Evolutionary conservation across 2,888 invertebrate genomes (phyloP).

Genomic region (Aphelenchoides bicaudatus): DNA sequence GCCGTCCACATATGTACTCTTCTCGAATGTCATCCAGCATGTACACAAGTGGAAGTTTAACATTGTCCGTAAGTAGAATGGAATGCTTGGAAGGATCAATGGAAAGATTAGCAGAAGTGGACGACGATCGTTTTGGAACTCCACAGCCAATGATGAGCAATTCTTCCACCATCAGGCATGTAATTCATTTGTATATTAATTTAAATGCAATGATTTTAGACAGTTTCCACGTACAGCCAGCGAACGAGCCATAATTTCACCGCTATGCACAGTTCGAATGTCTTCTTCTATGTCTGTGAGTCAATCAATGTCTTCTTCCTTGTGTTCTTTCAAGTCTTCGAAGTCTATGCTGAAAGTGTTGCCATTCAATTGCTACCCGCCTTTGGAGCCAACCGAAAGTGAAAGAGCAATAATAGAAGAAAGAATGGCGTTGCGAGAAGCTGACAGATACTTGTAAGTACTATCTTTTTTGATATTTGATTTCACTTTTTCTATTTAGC

Average conservation of each 20-base stretch:
- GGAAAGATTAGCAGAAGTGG: neutral
- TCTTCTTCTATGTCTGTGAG: neutral
- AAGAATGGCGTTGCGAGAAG: neutral
- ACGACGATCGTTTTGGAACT: neutral
- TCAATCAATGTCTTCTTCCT: neutral
- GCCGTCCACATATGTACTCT: neutral
- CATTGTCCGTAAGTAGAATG: too few species aligned
- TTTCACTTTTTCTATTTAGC: slow-evolving; percentile 10
- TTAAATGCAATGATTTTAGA: too few species aligned
- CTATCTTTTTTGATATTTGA: neutral
- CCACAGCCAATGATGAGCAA: slow-evolving; percentile 5
- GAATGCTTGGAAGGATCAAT: slow-evolving; percentile 3
- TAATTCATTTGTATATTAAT: too few species aligned
- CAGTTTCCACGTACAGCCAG: too few species aligned
- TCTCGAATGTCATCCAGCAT: neutral
- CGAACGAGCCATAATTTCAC: slow-evolving; percentile 10
- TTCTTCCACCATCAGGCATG: slow-evolving; percentile 8
- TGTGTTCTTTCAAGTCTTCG: too few species aligned
- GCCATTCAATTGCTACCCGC: too few species aligned
- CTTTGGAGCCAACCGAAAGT: slow-evolving; percentile 9
- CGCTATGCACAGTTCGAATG: slow-evolving; percentile 6
- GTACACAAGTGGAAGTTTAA: too few species aligned
- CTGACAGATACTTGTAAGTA: slow-evolving; percentile 8
- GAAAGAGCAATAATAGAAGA: neutral
- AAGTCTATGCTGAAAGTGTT: too few species aligned